Evolutionary conservation across 2,888 invertebrate species (phyloP).

Genomic region (Ferrisia virgata): DNA sequence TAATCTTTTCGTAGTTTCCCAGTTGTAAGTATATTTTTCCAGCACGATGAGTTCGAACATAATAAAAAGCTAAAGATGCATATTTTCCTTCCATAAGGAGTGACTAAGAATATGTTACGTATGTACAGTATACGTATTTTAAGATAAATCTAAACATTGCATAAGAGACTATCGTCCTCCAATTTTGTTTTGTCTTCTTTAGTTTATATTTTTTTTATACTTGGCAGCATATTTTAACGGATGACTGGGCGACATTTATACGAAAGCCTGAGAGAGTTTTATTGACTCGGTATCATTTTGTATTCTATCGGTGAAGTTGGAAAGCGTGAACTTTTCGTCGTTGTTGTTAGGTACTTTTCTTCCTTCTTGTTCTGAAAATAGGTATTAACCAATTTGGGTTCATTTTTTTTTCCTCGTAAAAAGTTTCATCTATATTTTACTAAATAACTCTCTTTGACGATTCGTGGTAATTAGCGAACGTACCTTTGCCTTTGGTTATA

Average conservation of each 20-base stretch:
- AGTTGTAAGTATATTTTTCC: background rate
- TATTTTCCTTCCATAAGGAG: background rate
- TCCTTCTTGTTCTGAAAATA: background rate
- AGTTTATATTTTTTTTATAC: background rate
- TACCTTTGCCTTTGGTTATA: background rate
- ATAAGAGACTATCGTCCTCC: background rate
- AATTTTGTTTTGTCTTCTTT: background rate
- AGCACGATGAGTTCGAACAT: background rate
- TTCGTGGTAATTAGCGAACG: background rate
- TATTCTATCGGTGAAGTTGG: constrained; percentile 2
- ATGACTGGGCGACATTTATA: background rate
- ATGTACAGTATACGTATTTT: background rate
- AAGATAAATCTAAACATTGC: constrained; percentile 23
- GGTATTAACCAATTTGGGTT: background rate
- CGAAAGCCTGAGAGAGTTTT: constrained; percentile 12
- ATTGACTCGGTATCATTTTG: constrained; percentile 22
- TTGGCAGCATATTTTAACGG: constrained; percentile 1
- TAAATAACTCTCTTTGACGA: background rate
- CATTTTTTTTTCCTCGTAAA: background rate
- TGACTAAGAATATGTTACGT: background rate
- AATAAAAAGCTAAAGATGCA: constrained; percentile 17
- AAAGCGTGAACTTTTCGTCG: constrained; percentile 16
- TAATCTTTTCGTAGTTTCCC: background rate
- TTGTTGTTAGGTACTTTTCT: background rate
- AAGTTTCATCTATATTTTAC: background rate